A percentile compares a stretch with the other conserved stretches of the same genome.
phyloP scores from a whole-genome alignment of 2,113 vertebrate genomes.

The Platysternon megacephalum region DNA sequence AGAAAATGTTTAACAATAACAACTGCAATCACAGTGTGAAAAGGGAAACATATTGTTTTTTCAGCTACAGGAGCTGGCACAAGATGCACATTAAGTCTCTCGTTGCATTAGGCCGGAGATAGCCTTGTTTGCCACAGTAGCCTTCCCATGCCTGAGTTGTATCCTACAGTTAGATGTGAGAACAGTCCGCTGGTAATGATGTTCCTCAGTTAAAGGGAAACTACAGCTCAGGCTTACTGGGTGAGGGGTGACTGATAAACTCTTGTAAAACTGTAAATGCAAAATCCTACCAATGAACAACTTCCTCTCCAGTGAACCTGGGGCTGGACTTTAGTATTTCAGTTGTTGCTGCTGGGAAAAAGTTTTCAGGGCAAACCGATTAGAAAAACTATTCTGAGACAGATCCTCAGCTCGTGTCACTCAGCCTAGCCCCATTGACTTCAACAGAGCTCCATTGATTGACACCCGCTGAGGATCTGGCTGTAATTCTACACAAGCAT shows the following conservation, averaged over 20 bases:
- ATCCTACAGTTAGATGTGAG: background rate
- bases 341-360: fast-evolving
- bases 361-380: background rate
- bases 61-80: conserved; percentile 68
- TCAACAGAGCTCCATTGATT: background rate
- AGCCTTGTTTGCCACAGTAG: background rate
- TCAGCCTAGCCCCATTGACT: background rate
- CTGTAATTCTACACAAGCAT: background rate
- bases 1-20: conserved; percentile 18
- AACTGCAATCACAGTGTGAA: conserved; percentile 29
- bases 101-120: background rate
- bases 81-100: background rate
- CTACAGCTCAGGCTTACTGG: background rate
- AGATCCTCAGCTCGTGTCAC: background rate
- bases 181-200: background rate
- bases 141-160: conserved; percentile 38
- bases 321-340: background rate
- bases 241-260: background rate
- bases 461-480: background rate
- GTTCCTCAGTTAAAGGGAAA: conserved; percentile 4
- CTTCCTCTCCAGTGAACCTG: background rate
- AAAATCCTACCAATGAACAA: background rate
- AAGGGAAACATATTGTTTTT: conserved; percentile 74
- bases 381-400: background rate
- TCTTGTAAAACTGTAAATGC: background rate